These are phyloP conservation scores for Zhuqinia jingwanae DNA, from an alignment of 2,888 invertebrate genomes.

Conservation along the genomic window DNA sequence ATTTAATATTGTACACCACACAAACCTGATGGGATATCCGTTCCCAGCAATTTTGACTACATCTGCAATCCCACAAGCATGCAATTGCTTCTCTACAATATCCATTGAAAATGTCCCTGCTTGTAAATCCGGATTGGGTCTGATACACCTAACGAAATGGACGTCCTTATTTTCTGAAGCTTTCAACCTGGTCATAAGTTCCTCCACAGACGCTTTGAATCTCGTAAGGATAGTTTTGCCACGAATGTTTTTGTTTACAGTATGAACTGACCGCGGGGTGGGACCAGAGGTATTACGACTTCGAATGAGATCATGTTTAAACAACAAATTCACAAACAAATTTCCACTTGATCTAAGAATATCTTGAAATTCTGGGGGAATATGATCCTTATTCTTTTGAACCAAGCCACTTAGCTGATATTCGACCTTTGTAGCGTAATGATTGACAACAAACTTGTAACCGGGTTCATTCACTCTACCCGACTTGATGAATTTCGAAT, in stretches of 20 bases:
- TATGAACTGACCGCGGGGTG: constrained; percentile 5
- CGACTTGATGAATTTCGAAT: constrained; percentile 65
- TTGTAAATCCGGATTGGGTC: constrained; percentile 72
- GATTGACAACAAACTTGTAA: constrained; percentile 70
- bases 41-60: constrained; percentile 77
- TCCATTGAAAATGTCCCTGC: constrained; percentile 69
- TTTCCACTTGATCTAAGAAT: constrained; percentile 67
- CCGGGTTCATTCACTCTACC: constrained; percentile 61
- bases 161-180: constrained; percentile 74
- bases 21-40: constrained; percentile 77
- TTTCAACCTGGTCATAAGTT: constrained; percentile 70
- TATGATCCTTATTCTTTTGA: constrained; percentile 76
- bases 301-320: constrained; percentile 51
- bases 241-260: constrained; percentile 54
- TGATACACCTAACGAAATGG: constrained; percentile 77
- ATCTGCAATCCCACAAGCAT: constrained; percentile 76
- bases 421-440: constrained; percentile 75
- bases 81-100: constrained; percentile 74
- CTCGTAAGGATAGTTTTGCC: constrained; percentile 76
- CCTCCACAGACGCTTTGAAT: constrained; percentile 76
- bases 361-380: constrained; percentile 77
- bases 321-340: constrained; percentile 52
- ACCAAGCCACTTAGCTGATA: constrained; percentile 73
- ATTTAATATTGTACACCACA: background rate
- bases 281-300: constrained; percentile 49